Percentiles rank a stretch among this genome's conserved stretches.
phyloP scores from a whole-genome alignment of 2,888 invertebrate genomes.

The Eupithecia subfuscata region DNA sequence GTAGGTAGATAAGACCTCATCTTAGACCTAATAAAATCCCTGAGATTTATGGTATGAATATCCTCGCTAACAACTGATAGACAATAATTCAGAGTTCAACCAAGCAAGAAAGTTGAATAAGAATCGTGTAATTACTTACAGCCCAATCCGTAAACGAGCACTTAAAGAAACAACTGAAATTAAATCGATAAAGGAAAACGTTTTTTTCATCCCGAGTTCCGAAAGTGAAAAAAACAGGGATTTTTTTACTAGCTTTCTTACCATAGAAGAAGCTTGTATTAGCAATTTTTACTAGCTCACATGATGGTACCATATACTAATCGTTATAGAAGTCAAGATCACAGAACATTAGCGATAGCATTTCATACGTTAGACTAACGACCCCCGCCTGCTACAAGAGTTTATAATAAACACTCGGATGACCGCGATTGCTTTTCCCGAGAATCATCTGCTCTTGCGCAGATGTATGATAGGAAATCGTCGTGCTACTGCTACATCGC shows the following conservation, averaged over 20 bases:
- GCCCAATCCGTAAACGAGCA: background rate
- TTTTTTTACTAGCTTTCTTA: too few species aligned
- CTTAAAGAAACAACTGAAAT: background rate
- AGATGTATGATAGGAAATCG: slow-evolving; percentile 45
- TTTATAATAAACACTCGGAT: slow-evolving; percentile 53
- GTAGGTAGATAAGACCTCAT: too few species aligned
- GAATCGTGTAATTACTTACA: background rate
- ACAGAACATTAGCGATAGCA: slow-evolving; percentile 49
- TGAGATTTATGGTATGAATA: background rate
- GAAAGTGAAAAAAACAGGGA: background rate
- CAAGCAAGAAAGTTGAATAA: background rate
- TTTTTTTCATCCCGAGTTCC: background rate
- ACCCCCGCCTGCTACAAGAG: slow-evolving; percentile 54
- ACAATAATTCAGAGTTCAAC: background rate
- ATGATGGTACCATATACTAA: slow-evolving; percentile 9
- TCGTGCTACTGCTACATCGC: slow-evolving; percentile 44
- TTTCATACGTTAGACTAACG: slow-evolving; percentile 58
- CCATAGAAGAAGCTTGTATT: background rate
- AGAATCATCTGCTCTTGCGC: slow-evolving; percentile 42
- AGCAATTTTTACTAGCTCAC: background rate
- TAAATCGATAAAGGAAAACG: background rate
- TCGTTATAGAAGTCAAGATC: slow-evolving; percentile 44
- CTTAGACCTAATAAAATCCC: background rate
- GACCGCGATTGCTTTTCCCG: slow-evolving; percentile 48
- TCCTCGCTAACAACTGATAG: background rate